A percentile compares a stretch with the other conserved stretches of the same genome.
Evolutionary conservation across 1,140 invertebrate genomes (phyloP).

Genomic region (Lasioglossum baleicum): DNA sequence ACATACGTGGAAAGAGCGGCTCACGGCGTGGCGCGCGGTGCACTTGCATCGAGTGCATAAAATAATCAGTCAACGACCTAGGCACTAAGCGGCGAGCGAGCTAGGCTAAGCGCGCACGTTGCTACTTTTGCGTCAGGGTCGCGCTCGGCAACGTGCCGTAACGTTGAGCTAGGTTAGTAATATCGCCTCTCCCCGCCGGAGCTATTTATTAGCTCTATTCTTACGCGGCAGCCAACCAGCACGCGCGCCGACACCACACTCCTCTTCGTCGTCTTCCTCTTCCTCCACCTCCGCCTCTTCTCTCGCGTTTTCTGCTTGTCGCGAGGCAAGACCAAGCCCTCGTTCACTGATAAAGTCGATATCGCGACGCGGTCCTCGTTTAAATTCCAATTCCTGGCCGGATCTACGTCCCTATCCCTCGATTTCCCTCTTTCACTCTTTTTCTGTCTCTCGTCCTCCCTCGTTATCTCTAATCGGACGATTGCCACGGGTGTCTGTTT

Average conservation of each 20-base stretch:
- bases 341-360: constrained; percentile 10
- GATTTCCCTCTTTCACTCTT: neutral
- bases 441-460: neutral
- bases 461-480: constrained; percentile 10
- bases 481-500: neutral
- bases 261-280: neutral
- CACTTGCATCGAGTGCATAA: constrained; percentile 66
- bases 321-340: neutral
- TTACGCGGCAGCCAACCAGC: constrained; percentile 55
- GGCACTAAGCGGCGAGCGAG: constrained; percentile 42
- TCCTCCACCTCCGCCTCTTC: neutral
- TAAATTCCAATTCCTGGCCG: neutral
- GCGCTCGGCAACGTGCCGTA: constrained; percentile 64
- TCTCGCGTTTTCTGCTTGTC: neutral
- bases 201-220: constrained; percentile 69
- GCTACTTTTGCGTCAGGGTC: constrained; percentile 73
- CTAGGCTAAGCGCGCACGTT: constrained; percentile 49
- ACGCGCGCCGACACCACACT: constrained; percentile 7
- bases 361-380: neutral
- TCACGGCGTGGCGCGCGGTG: constrained; percentile 22
- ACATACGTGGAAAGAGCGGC: neutral
- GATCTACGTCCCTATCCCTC: neutral
- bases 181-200: constrained; percentile 46
- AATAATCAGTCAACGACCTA: constrained; percentile 77
- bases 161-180: constrained; percentile 74